Percentiles rank a stretch among this genome's conserved stretches.
Conservation (phyloP, 2,797 vertebrate genomes). For the Sebastes oblongus region DNA sequence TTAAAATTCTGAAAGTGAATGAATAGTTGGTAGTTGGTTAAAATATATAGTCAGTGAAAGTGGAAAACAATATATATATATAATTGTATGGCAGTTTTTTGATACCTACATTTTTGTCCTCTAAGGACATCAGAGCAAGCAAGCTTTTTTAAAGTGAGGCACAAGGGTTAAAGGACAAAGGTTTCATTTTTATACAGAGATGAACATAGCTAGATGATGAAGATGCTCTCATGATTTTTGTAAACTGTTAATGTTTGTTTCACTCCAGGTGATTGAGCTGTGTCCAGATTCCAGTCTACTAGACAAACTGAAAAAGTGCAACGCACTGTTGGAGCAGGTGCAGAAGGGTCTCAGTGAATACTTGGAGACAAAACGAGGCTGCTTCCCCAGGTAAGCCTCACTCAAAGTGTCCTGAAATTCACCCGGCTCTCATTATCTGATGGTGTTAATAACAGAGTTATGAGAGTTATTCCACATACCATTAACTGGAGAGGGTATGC, state of each 20-base stretch:
- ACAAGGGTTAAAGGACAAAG: background rate
- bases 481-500: background rate
- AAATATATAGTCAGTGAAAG: background rate
- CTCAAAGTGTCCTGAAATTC: background rate
- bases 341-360: slow-evolving; percentile 93
- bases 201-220: background rate
- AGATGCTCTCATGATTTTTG: slow-evolving; percentile 54
- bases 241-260: background rate
- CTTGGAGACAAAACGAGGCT: slow-evolving; percentile 87
- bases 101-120: background rate
- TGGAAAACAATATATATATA: background rate
- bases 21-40: background rate
- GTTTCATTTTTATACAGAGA: background rate
- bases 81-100: background rate
- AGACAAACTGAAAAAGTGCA: slow-evolving; percentile 84
- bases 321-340: slow-evolving; percentile 86
- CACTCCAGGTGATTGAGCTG: slow-evolving; percentile 86
- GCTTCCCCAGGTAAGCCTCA: slow-evolving; percentile 85
- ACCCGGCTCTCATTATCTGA: background rate
- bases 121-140: background rate
- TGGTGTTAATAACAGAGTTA: background rate
- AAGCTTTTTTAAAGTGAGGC: background rate
- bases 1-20: background rate
- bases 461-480: background rate
- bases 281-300: slow-evolving; percentile 86